Base-by-base conservation (phyloP, 2,797 vertebrate genomes). In the Periparus ater region DNA sequence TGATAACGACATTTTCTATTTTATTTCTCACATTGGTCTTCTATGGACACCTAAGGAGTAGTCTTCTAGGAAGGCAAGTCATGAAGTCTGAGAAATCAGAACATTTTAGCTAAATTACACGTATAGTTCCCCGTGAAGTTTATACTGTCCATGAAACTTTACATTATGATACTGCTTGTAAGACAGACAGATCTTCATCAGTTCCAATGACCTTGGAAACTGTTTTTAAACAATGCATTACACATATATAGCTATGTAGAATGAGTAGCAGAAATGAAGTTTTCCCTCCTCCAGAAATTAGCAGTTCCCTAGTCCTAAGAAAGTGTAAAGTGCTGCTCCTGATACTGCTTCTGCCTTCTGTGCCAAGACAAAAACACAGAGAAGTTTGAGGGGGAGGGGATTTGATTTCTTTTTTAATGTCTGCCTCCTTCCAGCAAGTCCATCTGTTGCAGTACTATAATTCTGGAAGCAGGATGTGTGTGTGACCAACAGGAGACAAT, bases 401-500 rank as follows among this genome's bases (percentile, higher is more conserved):
- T 94, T 94, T 96, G 88, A 96, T 95, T 93, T 96, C 93, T 92
- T 87, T 95, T 95, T 95, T 96, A 96, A 95, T 96, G 94, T 85
- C 75, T 97, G 92, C 94, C 93, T 97, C 95, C 95, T 97, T 96
- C 95, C 92, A 96, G 95, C 95, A 96, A 91, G 95, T 96, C 95
- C 96, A 97, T 96, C 95, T 97, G 96, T 96, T 96, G 91, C 76
- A 91, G 85, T 60, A 71, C 91, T 79, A 95, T 95, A 95, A 96
- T 93, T 96, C 90, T 96, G 88, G 93, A 96, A 94, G 90, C 83
- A 91, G 86, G 88, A 88, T 95, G 67, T 73, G 53, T 95, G 94
- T 96, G 94, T 96, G 96, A 96, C 95, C 96, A 96, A 96, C 95
- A 95, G 90, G 93, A 96, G 96, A 96, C 96, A 95, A 94, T 94